These are phyloP conservation scores for Chaetodon auriga DNA, from an alignment of 2,113 vertebrate species.

Conservation along the genomic window DNA sequence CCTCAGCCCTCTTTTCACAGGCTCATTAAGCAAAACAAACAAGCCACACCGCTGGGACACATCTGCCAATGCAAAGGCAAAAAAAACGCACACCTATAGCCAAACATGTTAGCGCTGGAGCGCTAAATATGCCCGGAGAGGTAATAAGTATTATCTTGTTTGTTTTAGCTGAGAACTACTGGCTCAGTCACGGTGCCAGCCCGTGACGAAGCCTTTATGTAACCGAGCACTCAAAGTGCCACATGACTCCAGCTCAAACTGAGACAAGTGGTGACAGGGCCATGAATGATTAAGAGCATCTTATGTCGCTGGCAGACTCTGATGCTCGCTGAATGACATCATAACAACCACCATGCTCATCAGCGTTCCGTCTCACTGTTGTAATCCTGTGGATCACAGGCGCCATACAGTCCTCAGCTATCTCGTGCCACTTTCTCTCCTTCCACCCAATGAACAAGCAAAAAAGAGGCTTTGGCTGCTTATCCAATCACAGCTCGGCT, in stretches of 20 bases:
- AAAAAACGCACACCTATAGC: neutral
- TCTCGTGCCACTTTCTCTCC: constrained; percentile 43
- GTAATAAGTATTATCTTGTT: constrained; percentile 15
- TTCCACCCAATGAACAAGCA: neutral
- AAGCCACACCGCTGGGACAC: neutral
- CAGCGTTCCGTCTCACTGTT: constrained; percentile 34
- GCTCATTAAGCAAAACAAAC: neutral
- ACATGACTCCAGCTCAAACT: constrained; percentile 62
- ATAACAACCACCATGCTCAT: constrained; percentile 49
- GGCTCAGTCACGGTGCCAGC: constrained; percentile 37
- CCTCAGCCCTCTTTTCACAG: constrained; percentile 17
- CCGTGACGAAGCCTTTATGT: constrained; percentile 66
- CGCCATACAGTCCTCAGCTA: constrained; percentile 27
- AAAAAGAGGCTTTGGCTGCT: constrained; percentile 26
- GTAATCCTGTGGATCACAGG: constrained; percentile 64
- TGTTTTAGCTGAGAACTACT: neutral
- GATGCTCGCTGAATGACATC: constrained; percentile 63
- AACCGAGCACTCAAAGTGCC: constrained; percentile 60
- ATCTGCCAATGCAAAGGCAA: neutral
- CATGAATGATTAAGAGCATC: constrained; percentile 78
- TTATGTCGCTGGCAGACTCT: constrained; percentile 49
- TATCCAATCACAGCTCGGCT: constrained; percentile 33
- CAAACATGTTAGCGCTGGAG: neutral
- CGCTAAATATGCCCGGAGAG: neutral
- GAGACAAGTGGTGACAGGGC: constrained; percentile 69